These are phyloP conservation scores for Pteronotus mesoamericanus DNA, from an alignment of 2,797 vertebrate genomes.

Conservation along the genomic window DNA sequence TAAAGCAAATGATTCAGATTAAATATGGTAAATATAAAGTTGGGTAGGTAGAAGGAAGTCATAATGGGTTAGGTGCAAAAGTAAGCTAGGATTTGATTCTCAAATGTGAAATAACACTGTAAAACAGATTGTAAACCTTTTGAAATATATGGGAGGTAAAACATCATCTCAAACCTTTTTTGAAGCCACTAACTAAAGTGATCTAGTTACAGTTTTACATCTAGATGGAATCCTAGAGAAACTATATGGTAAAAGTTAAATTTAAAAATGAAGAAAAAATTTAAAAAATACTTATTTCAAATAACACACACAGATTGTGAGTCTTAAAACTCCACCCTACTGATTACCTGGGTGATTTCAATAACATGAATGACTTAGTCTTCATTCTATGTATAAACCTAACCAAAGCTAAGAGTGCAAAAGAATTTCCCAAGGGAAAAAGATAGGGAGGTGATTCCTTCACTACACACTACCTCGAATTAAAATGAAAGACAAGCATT, in stretches of 20 bases:
- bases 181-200: neutral
- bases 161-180: neutral
- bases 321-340: neutral
- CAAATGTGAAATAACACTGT: neutral
- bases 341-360: neutral
- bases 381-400: neutral
- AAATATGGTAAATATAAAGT: neutral
- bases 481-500: constrained; percentile 14
- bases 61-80: neutral
- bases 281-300: neutral
- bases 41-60: neutral
- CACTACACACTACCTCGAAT: neutral
- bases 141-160: neutral
- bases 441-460: neutral
- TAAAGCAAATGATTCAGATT: neutral
- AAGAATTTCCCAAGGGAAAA: neutral
- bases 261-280: constrained; percentile 29
- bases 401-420: neutral
- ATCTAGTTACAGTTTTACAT: neutral
- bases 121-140: neutral
- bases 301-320: neutral
- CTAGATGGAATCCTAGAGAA: neutral
- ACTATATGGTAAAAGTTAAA: neutral
- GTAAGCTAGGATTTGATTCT: neutral
- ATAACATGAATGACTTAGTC: neutral